These are phyloP conservation scores for Zele albiditarsus DNA, from an alignment of 2,888 invertebrate species.

Conservation along the genomic window DNA sequence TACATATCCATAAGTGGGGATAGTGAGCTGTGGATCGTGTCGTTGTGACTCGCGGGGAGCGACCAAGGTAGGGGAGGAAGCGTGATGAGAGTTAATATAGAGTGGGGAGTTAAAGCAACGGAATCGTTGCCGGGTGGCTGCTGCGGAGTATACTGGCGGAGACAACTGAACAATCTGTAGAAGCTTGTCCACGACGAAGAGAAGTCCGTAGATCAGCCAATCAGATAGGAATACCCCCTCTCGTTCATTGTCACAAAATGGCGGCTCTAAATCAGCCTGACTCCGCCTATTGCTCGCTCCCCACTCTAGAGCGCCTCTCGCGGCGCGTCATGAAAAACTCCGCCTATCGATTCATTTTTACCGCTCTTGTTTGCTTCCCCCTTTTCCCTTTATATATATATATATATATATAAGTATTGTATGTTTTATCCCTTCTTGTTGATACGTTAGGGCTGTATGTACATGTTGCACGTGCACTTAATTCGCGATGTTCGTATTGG, in stretches of 20 bases:
- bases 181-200: conserved; percentile 71
- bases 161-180: conserved; percentile 73
- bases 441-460: neutral
- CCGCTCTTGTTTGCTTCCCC: conserved; percentile 63
- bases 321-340: conserved; percentile 70
- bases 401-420: conserved; percentile 8
- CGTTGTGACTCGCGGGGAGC: conserved; percentile 15
- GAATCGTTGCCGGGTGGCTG: conserved; percentile 64
- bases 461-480: conserved; percentile 29
- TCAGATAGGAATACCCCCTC: conserved; percentile 71
- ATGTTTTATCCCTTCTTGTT: neutral
- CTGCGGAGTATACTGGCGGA: conserved; percentile 59
- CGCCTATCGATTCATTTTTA: conserved; percentile 73
- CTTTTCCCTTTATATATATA: conserved; percentile 9
- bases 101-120: conserved; percentile 46
- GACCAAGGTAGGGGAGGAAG: conserved; percentile 23
- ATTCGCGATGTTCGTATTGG: conserved; percentile 30
- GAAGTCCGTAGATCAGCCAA: conserved; percentile 73
- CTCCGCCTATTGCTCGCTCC: conserved; percentile 69
- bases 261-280: conserved; percentile 72
- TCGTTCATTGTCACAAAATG: conserved; percentile 72
- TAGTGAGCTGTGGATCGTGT: neutral
- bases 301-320: conserved; percentile 59
- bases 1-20: neutral
- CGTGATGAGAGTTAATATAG: conserved; percentile 42